Evolutionary conservation across 2,113 vertebrate species (phyloP), one percentile per base, ranked within the genome.

Genomic region (Amblyopsis rosae): DNA sequence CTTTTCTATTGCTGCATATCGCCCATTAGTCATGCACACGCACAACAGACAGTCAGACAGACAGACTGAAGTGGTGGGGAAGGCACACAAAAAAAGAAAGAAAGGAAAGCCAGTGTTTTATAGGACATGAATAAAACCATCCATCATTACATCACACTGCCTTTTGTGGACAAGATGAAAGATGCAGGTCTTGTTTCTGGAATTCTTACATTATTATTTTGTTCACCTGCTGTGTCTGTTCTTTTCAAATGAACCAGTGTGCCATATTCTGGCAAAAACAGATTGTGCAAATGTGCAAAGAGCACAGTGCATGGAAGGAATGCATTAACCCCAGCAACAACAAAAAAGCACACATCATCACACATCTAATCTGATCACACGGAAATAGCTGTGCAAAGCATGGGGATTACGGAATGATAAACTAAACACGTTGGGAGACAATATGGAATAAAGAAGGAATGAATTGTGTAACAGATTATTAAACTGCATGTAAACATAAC

Each of bases 1-100:
- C 77, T 86, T 86, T 84, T 77, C 64, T 80, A 80, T 81, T 59
- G 64, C 62, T 75, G 62, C 54, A 61, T 75, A 82, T 86, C 79
- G 77, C 59, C 54, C 73, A 74, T 87, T 82, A 84, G 72, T 89
- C 87, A 87, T 83, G 35, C 35, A 41, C 35, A 33, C 10, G 9
- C 19, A 4, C 12, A 12, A 60, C 32, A 48, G 32, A 45, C 41
- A 63, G 12, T 46, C 53, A 76, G 75, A 64, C 58, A 59, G 70
- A 72, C 46, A 76, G 60, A 46, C 51, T 32, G 26, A 32, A 32
- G 32, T 17, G 16, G 9, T 10, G n/a, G 17, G 60, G 41, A 9
- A n/a, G 60, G 9, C 13, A 16, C 5, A 17, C n/a, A 66, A 75
- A 77, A 74, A 17, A 62, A 15, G 13, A 2, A 62, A 26, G 16